Conservation (phyloP, 2,113 vertebrate genomes). For the Tetrax tetrax region DNA sequence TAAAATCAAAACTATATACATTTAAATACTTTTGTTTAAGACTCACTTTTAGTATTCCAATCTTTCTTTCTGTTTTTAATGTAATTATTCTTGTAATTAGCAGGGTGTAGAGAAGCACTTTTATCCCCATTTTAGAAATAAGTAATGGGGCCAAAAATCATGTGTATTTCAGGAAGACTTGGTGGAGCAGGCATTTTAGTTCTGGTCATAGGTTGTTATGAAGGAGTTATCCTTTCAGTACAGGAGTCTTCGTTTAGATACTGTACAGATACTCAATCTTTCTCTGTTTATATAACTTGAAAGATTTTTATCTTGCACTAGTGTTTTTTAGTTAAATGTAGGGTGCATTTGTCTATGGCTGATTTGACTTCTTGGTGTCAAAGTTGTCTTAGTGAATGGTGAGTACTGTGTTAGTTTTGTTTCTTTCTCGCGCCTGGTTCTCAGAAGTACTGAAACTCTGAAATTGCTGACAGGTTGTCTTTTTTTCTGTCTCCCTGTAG, state of each 20-base stretch:
- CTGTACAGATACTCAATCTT: neutral
- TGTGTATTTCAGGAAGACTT: neutral
- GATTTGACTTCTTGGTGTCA: neutral
- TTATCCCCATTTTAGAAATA: neutral
- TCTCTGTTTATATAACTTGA: neutral
- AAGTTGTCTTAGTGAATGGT: neutral
- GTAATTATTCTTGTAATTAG: neutral
- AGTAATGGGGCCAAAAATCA: neutral
- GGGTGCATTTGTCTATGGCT: neutral
- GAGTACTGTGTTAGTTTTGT: neutral
- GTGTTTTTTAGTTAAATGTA: neutral
- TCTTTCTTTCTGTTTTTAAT: neutral
- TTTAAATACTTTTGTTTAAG: neutral
- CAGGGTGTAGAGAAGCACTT: neutral
- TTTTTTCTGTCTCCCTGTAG: neutral
- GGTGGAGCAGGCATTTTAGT: neutral
- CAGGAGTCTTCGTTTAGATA: neutral
- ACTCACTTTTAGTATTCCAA: accelerated
- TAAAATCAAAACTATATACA: neutral
- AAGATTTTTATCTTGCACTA: neutral
- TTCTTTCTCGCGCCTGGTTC: neutral
- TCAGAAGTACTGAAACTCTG: neutral
- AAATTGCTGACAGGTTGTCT: neutral
- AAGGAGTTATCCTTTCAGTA: neutral
- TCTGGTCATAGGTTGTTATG: neutral